Conservation (phyloP, 2,113 vertebrate genomes). For the Rattus rattus region DNA sequence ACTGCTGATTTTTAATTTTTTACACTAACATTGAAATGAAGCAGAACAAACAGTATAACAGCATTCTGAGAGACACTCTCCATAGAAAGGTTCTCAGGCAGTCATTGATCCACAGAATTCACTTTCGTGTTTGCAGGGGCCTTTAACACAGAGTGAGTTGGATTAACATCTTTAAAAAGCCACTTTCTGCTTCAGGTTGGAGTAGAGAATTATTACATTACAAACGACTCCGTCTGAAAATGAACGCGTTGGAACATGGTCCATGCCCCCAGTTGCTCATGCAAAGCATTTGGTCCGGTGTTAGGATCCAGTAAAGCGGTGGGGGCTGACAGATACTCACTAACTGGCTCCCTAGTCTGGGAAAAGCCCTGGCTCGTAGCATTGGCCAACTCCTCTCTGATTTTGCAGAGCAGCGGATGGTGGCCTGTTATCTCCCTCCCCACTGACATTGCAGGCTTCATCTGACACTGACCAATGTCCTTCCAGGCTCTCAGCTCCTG, state of each 20-base stretch:
- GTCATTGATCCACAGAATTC: background rate
- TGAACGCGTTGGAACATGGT: background rate
- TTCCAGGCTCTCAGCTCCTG: background rate
- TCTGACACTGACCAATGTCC: background rate
- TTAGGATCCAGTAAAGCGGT: background rate
- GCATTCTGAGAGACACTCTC: background rate
- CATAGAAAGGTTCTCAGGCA: background rate
- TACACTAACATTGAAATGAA: conserved; percentile 20
- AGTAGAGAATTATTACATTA: background rate
- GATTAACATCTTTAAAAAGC: background rate
- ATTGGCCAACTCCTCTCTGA: background rate
- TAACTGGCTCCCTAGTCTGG: too few species aligned
- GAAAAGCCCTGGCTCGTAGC: background rate
- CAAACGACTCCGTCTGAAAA: background rate
- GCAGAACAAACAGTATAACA: background rate
- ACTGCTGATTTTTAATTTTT: conserved; percentile 49
- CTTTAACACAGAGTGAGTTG: background rate
- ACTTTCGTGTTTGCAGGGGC: background rate
- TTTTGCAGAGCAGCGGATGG: background rate
- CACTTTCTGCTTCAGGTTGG: background rate
- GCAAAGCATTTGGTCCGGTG: background rate
- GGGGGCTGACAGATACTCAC: background rate
- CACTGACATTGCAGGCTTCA: background rate
- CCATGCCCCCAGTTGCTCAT: background rate
- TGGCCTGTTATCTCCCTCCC: background rate